Evolutionary conservation across 30 jellyfish, hydroid and myxozoan species (phyloP).

Genomic region (Clytia hemisphaerica): DNA sequence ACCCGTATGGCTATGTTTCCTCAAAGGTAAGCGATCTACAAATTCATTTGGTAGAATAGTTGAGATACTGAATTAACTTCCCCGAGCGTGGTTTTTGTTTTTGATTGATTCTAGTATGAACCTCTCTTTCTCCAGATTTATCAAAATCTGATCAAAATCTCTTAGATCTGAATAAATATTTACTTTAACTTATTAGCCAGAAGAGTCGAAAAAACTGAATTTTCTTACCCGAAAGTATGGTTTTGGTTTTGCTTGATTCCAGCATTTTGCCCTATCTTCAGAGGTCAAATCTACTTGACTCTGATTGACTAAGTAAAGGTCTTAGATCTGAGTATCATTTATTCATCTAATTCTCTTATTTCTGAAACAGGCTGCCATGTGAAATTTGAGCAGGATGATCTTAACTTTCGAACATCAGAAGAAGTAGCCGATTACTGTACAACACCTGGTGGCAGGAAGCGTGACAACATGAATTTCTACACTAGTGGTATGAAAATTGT

Average conservation of each 20-base stretch:
- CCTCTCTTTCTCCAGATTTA: too few species aligned
- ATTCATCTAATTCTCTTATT: background rate
- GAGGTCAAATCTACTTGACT: too few species aligned
- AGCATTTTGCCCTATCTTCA: background rate
- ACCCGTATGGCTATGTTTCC: constrained; percentile 96
- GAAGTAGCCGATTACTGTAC: constrained; percentile 49
- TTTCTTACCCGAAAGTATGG: background rate
- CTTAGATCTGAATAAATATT: too few species aligned
- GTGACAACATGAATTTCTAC: constrained; percentile 73
- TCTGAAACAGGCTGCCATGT: constrained; percentile 36
- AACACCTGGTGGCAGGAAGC: constrained; percentile 55
- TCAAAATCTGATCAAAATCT: too few species aligned
- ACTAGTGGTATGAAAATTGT: constrained; percentile 65
- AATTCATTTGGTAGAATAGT: background rate
- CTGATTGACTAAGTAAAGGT: too few species aligned
- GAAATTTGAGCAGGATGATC: constrained; percentile 56
- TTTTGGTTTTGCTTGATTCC: background rate
- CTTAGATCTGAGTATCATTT: too few species aligned
- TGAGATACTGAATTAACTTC: too few species aligned
- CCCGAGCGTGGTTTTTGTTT: too few species aligned
- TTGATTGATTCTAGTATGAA: background rate
- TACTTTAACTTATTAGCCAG: too few species aligned
- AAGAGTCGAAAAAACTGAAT: too few species aligned
- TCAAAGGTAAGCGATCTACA: constrained; percentile 37
- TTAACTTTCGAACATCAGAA: constrained; percentile 67